Base-by-base conservation (phyloP, 1,140 invertebrate species). In the Apis dorsata region DNA sequence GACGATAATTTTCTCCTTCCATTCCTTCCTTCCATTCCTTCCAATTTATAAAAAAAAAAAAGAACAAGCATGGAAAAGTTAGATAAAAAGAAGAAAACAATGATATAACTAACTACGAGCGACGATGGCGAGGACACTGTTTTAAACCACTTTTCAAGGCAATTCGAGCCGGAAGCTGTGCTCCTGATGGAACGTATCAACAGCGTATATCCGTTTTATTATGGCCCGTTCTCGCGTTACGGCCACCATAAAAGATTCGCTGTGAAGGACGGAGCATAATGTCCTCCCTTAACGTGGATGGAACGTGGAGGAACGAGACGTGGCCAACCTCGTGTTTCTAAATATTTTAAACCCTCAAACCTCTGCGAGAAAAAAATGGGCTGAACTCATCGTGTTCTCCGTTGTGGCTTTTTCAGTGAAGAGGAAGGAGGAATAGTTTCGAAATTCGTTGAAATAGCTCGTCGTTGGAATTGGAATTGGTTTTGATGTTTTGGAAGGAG, bases 241-340 rank as follows among this genome's bases (percentile, higher is more conserved):
- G 21, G 19, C 59, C n/a, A 7, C 51, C 68, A 51, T 83, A 79
- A 83, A 83, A 83, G 81, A 83, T 72, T 72, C 81, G 21, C 59
- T 44, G 34, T 4, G 1, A 21, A 2, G 44, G 59, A 57, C 57
- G 49, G 68, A 71, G 17, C 34, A 19, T 83, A 79, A 83, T 49
- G 34, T 2, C 59, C 57, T 1, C 11, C 15, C 15, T 44, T 74
- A 68, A 76, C 63, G 53, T n/a, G n/a, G 72, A 19, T 69, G 10
- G 55, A 60, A 34, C 24, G 21, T 13, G 13, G 34, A 11, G 28
- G 8, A 21, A 44, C 11, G 44, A 10, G 13, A 62, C 12, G 13
- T n/a, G n/a, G n/a, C 12, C 19, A 3, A 13, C 19, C 0, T 2
- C 8, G 24, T 21, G 3, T 59, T 60, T 60, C 19, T 82, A 77